Evolutionary conservation across 1,140 invertebrate species (phyloP), one percentile per base, ranked within the genome.

Genomic region (Stegodyphus dumicola): DNA sequence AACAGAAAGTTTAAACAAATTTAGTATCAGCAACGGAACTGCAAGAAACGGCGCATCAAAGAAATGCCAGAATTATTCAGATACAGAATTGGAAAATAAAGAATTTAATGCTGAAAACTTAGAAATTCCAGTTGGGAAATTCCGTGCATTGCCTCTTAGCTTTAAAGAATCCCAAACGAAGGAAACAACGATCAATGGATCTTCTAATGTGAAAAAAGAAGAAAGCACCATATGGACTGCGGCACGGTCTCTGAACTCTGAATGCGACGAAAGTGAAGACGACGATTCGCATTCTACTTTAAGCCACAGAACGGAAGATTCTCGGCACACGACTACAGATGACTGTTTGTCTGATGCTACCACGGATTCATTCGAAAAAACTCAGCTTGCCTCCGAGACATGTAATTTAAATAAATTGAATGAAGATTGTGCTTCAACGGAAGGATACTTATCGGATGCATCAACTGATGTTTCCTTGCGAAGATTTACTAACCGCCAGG

Each of bases 291-390:
- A 76, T 54, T 87, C 86, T 5, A 83, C 54, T 13, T 13, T 83
- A 9, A 87, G 86, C 74, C 86, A 83, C 11, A n/a, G 74, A 11
- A 87, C 86, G 0, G 86, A 87, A 74, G 86, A 87, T 69, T 87
- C 86, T 11, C 18, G 76, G 17, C 77, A 70, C 54, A 73, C 76
- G 15, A 83, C 86, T 9, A 81, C 86, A 2, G 75, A 85, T 52
- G 83, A 85, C 53, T 77, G 69, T 73, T 49, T 85, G 5, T 78
- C 83, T 6, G 76, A 85, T 52, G 83, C 83, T 6, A 85, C 83
- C 6, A 86, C 77, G 2, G 86, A 87, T 54, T 87, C 86, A 13
- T 69, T 86, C 51, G 85, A 86, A 10, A 79, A 80, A 18, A 53
- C 84, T 18, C 73, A 64, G 11, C 51, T 53, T 11, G 51, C 17